Evolutionary conservation across 1,140 invertebrate genomes (phyloP), one percentile per base, ranked within the genome.

Genomic region (Platyscapa corneri): DNA sequence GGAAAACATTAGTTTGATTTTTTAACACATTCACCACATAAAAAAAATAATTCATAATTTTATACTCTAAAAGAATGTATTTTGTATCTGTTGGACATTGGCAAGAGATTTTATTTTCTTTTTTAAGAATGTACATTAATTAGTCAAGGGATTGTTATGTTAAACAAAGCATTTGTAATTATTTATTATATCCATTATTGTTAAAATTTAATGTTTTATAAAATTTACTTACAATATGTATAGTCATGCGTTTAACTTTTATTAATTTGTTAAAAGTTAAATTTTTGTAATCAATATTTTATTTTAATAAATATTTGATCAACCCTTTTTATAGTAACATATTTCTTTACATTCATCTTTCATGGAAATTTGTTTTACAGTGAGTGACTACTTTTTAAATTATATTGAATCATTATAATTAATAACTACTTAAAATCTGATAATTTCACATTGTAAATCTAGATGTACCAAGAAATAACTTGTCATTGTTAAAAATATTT

Each of bases 271-370:
- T 80, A 80, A 67, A 74, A 74, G 70, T 67, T 39, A 80, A 80
- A 34, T 80, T 46, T 67, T 46, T 80, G 37, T 80, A 80, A n/a
- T 65, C 60, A 18, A 27, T 64, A 39, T 79, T 78, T 60, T 79
- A 60, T 64, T 79, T 79, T 79, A 79, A 84, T 76, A 75, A 84
- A 76, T 77, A 77, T 56, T 75, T 56, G 23, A 75, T 39, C 27
- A 56, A 84, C 86, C 53, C 60, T 34, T 87, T 83, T 77, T 37
- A 79, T 87, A 81, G 42, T 56, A 82, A 20, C 34, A 23, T 60
- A 79, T 64, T 79, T 79, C 60, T 79, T 79, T 81, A 81, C 30
- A 32, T 81, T 37, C 34, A 70, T 70, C 27, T 65, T 81, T 67
- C 42, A 70, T 70, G 30, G 14, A 67, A 46, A 46, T 81, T 70